Evolutionary conservation across 2,113 vertebrate genomes (phyloP).

Genomic region (Corythaixoides concolor): DNA sequence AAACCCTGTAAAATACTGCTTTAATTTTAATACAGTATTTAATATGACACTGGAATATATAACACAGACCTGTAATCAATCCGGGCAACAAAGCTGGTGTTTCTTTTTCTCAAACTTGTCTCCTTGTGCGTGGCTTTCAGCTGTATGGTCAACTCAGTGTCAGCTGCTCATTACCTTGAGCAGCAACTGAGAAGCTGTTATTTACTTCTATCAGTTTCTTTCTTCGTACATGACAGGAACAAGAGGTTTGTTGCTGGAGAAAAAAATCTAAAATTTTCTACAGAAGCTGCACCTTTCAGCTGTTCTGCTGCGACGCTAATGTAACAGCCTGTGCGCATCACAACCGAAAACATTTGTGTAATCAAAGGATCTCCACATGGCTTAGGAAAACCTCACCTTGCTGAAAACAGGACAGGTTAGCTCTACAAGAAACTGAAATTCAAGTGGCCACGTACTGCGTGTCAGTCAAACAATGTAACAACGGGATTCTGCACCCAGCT

Average conservation of each 20-base stretch:
- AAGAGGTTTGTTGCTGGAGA: neutral
- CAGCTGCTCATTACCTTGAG: constrained; percentile 1
- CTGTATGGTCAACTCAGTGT: neutral
- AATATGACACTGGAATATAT: neutral
- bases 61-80: neutral
- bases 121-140: neutral
- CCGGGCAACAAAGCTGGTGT: neutral
- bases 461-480: neutral
- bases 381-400: neutral
- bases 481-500: fast-evolving
- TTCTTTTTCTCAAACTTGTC: neutral
- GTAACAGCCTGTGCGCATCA: neutral
- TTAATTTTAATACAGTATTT: constrained; percentile 3
- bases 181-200: neutral
- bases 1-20: neutral
- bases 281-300: neutral
- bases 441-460: neutral
- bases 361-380: neutral
- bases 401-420: neutral
- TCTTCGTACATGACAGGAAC: neutral
- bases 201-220: neutral
- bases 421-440: neutral
- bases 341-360: neutral
- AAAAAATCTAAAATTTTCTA: neutral
- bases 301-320: neutral